Evolutionary conservation across 2,113 vertebrate genomes (phyloP).

Genomic region (Apaloderma vittatum): DNA sequence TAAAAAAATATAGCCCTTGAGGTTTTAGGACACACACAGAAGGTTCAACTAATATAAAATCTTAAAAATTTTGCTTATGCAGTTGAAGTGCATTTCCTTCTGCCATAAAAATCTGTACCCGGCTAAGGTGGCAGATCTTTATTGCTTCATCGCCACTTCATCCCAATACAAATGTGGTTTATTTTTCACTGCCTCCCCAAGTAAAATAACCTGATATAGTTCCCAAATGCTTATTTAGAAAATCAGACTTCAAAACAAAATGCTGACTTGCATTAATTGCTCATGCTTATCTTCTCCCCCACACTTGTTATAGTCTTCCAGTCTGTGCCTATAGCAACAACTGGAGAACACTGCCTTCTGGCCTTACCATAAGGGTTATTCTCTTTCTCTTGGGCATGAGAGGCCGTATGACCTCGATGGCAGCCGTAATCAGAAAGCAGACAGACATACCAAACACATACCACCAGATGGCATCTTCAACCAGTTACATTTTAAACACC

Average conservation of each 20-base stretch:
- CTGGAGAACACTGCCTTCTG: not conserved
- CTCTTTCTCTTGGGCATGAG: not conserved
- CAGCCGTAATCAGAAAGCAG: not conserved
- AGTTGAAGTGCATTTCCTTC: not conserved
- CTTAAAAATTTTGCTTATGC: not conserved
- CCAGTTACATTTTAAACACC: not conserved
- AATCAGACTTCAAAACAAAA: not conserved
- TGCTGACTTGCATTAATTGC: not conserved
- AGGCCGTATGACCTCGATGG: not conserved
- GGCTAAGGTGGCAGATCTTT: not conserved
- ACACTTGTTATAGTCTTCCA: not conserved
- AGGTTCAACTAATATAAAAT: not conserved
- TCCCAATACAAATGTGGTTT: not conserved
- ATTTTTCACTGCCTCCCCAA: not conserved
- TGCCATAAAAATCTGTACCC: not conserved
- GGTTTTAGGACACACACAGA: not conserved
- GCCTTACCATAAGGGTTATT: not conserved
- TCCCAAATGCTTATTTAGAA: not conserved
- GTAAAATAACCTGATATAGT: not conserved
- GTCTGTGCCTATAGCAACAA: not conserved
- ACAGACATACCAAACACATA: not conserved
- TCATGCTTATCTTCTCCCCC: not conserved
- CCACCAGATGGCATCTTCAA: conserved; percentile 68
- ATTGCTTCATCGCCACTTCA: not conserved
- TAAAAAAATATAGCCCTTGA: not conserved